These are phyloP conservation scores for Lanistes nyassanus DNA, from an alignment of 1,140 invertebrate species.

Conservation along the genomic window DNA sequence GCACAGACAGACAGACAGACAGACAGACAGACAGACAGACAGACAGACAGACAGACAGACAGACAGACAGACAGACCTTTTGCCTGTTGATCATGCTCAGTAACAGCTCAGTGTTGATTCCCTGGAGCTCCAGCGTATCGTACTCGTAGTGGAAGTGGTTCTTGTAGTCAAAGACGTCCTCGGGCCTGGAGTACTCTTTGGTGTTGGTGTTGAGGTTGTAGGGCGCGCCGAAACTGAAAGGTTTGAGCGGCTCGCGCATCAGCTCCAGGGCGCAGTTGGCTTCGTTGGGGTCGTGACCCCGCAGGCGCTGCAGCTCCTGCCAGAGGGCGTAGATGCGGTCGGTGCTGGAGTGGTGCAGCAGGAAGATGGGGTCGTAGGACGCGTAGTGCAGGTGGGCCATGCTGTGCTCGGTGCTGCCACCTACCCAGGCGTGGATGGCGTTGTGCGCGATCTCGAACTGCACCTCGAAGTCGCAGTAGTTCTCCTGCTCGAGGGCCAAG, in stretches of 20 bases:
- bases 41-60: constrained; percentile 14
- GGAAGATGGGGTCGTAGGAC: constrained; percentile 40
- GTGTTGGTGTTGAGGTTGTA: constrained; percentile 40
- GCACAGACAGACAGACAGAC: too few species aligned
- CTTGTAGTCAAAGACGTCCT: constrained; percentile 36
- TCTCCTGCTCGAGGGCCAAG: constrained; percentile 38
- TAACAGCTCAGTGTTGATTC: constrained; percentile 24
- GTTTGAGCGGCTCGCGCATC: constrained; percentile 38
- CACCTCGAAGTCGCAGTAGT: constrained; percentile 43
- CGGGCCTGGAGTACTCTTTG: constrained; percentile 30
- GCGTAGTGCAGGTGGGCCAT: constrained; percentile 40
- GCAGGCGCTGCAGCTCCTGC: constrained; percentile 37
- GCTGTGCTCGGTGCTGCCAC: constrained; percentile 30
- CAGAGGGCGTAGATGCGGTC: constrained; percentile 41
- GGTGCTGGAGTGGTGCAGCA: constrained; percentile 34
- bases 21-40: constrained; percentile 27
- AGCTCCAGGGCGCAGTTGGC: constrained; percentile 39
- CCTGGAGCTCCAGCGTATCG: constrained; percentile 37
- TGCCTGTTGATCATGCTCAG: constrained; percentile 32
- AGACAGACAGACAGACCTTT: constrained; percentile 32
- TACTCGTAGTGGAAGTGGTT: constrained; percentile 38
- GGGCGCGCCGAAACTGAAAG: constrained; percentile 40
- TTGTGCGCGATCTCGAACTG: constrained; percentile 43
- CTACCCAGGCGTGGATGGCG: constrained; percentile 39
- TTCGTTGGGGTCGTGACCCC: constrained; percentile 32